Conservation (phyloP, 2,113 vertebrate genomes). For the Enhydra lutris region DNA sequence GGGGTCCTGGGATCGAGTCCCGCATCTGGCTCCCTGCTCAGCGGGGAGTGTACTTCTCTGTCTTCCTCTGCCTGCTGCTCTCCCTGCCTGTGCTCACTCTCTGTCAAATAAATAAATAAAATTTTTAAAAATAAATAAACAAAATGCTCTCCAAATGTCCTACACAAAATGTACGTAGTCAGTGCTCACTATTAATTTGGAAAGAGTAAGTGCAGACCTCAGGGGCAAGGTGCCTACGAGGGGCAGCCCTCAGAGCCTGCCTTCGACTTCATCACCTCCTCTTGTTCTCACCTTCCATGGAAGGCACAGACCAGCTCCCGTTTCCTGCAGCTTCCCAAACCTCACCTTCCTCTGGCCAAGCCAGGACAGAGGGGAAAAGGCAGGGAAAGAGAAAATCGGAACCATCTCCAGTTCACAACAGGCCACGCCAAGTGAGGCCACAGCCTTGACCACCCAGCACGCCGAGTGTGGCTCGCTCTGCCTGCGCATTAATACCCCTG, state of each 20-base stretch:
- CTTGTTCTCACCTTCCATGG: too few relatives aligned
- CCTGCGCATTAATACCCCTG: not conserved
- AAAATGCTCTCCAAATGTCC: not conserved
- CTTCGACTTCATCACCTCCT: not conserved
- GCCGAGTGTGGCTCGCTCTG: not conserved
- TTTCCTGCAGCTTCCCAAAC: too few relatives aligned
- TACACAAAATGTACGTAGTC: not conserved
- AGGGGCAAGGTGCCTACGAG: too few relatives aligned
- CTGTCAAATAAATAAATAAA: too few relatives aligned
- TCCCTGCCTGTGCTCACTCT: too few relatives aligned
- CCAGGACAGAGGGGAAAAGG: not conserved
- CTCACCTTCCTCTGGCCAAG: not conserved
- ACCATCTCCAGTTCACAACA: not conserved
- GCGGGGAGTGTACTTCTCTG: too few relatives aligned
- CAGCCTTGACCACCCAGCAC: not conserved
- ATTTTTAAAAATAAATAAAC: too few relatives aligned
- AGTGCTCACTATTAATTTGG: not conserved
- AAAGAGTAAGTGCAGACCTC: too few relatives aligned
- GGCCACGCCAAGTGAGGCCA: not conserved
- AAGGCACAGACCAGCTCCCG: not conserved
- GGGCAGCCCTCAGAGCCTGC: not conserved
- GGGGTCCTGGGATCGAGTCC: too few relatives aligned
- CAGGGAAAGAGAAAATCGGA: not conserved
- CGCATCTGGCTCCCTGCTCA: too few relatives aligned
- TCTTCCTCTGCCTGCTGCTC: too few relatives aligned